Evolutionary conservation across 2,113 vertebrate genomes (phyloP).

Genomic region (Promerops cafer): DNA sequence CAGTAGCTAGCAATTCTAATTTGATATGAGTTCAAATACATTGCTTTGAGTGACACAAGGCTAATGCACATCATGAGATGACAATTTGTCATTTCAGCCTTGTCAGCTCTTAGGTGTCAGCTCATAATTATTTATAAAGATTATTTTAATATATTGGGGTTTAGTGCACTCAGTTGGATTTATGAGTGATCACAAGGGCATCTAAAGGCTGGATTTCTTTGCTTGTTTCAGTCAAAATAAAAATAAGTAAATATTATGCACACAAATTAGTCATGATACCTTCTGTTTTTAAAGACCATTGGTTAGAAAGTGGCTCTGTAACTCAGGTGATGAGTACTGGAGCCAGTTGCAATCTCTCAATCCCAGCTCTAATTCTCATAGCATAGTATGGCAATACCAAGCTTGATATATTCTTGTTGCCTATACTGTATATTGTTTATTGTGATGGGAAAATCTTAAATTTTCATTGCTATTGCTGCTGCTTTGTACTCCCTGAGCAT

Average conservation of each 20-base stretch:
- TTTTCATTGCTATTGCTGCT: background rate
- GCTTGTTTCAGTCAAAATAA: background rate
- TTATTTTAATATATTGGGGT: background rate
- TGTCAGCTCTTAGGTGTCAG: background rate
- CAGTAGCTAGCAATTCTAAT: background rate
- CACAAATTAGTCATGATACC: background rate
- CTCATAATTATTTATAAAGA: background rate
- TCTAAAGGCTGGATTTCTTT: background rate
- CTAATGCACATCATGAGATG: background rate
- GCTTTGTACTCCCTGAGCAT: background rate
- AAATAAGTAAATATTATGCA: background rate
- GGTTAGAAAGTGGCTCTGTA: background rate
- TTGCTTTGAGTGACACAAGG: background rate
- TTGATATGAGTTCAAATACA: background rate
- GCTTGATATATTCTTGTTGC: background rate
- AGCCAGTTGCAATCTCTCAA: background rate
- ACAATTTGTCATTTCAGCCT: background rate
- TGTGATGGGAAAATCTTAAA: background rate
- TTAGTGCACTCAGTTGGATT: background rate
- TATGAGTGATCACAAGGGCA: background rate
- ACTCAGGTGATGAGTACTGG: background rate
- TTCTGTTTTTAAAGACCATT: background rate
- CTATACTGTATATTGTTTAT: background rate
- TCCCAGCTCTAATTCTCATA: background rate
- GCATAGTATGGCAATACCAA: background rate